phyloP scores from a whole-genome alignment of 2,888 invertebrate species.

The Leptinotarsa rubiginosa region DNA sequence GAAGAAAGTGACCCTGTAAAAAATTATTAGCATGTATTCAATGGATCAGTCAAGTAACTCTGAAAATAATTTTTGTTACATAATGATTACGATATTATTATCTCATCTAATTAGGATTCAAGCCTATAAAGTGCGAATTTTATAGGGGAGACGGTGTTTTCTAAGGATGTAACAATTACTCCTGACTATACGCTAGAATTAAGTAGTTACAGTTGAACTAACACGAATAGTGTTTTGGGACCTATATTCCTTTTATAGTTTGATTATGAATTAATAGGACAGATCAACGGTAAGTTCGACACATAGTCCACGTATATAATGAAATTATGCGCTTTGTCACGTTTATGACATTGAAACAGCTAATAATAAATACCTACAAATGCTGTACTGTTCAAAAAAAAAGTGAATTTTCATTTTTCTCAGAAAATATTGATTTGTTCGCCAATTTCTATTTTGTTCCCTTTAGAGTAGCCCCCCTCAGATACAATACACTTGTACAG shows the following conservation, averaged over 20 bases:
- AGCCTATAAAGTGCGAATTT: constrained; percentile 2
- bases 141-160: not conserved
- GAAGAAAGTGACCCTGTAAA: too few species aligned
- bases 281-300: not conserved
- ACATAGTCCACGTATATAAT: not conserved
- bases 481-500: too few species aligned
- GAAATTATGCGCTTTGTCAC: not conserved
- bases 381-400: too few species aligned
- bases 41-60: not conserved
- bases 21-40: too few species aligned
- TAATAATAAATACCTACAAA: too few species aligned
- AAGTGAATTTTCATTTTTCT: too few species aligned
- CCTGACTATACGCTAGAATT: not conserved
- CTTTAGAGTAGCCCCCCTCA: too few species aligned
- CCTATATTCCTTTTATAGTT: not conserved
- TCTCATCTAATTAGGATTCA: constrained; percentile 9
- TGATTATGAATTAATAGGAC: not conserved
- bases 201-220: not conserved
- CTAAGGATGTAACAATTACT: not conserved
- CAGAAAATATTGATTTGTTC: too few species aligned
- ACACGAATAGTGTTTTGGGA: not conserved
- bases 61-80: not conserved
- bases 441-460: too few species aligned
- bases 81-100: not conserved
- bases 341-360: too few species aligned